Percentiles rank a stretch among this genome's conserved stretches.
These are phyloP conservation scores for Hormiphora californensis DNA, from an alignment of 37 sponge, comb jelly and placozoan genomes.

Conservation along the genomic window DNA sequence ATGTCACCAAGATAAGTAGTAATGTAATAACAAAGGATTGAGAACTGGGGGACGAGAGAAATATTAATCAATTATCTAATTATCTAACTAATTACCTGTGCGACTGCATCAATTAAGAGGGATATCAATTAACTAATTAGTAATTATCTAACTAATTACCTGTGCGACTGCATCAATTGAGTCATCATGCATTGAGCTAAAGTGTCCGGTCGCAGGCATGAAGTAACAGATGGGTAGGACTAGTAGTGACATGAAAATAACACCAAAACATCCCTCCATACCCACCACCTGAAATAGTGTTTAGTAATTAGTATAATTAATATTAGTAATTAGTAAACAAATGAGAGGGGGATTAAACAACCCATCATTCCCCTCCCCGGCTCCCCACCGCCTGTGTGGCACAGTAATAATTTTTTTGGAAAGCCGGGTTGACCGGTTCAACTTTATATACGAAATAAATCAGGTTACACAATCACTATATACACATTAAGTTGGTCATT, in stretches of 20 bases:
- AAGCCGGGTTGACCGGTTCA: no score
- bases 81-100: constrained; percentile 25
- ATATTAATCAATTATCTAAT: not conserved
- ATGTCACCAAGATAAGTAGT: not conserved
- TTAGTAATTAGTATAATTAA: not conserved
- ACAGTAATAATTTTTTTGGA: no score
- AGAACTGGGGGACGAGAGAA: not conserved
- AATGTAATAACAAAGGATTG: not conserved
- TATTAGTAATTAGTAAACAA: not conserved
- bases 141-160: constrained; percentile 4
- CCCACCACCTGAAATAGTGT: constrained; percentile 51
- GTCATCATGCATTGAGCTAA: not conserved
- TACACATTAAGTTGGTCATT: no score
- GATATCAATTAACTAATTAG: not conserved
- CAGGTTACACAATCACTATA: no score
- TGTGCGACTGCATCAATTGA: not conserved
- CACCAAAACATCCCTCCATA: constrained; percentile 58
- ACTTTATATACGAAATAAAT: no score
- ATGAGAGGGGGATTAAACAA: not conserved
- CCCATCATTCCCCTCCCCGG: no score
- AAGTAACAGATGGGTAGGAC: not conserved
- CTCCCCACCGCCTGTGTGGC: no score
- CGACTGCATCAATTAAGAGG: not conserved
- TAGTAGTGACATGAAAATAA: constrained; percentile 46
- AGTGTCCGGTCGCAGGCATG: not conserved